Conservation (phyloP, 2,797 vertebrate species). For the Buphagus erythrorhynchus region DNA sequence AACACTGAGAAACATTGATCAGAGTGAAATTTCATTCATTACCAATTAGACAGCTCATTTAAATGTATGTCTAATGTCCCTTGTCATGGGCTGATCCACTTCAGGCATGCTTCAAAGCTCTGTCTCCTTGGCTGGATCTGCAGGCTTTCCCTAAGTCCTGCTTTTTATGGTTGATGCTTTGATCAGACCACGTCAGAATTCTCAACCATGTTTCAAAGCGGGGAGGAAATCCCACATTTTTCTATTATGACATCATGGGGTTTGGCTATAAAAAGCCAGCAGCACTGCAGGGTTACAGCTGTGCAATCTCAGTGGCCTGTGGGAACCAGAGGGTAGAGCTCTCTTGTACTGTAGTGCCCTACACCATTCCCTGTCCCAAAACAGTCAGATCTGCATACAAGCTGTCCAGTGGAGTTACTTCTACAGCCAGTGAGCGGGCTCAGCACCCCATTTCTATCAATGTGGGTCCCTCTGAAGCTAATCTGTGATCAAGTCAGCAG, state of each 20-base stretch:
- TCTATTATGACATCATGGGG: background rate
- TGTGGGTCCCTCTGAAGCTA: background rate
- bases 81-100: slow-evolving; percentile 27
- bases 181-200: slow-evolving; percentile 21
- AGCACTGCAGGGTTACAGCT: background rate
- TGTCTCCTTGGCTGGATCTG: background rate
- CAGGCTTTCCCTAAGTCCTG: background rate
- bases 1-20: slow-evolving; percentile 16
- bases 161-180: background rate
- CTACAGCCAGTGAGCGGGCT: background rate
- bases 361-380: background rate
- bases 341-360: background rate
- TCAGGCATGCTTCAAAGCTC: slow-evolving; percentile 41
- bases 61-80: slow-evolving; percentile 27
- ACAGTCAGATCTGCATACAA: background rate
- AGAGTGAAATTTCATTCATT: slow-evolving; percentile 50
- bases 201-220: background rate
- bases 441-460: background rate
- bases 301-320: background rate
- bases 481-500: background rate
- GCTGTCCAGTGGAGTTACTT: background rate
- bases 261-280: background rate
- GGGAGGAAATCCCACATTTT: background rate
- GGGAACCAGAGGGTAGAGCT: background rate
- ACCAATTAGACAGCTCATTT: slow-evolving; percentile 34